These are phyloP conservation scores for Drepana falcataria DNA, from an alignment of 2,888 invertebrate species.

Conservation along the genomic window DNA sequence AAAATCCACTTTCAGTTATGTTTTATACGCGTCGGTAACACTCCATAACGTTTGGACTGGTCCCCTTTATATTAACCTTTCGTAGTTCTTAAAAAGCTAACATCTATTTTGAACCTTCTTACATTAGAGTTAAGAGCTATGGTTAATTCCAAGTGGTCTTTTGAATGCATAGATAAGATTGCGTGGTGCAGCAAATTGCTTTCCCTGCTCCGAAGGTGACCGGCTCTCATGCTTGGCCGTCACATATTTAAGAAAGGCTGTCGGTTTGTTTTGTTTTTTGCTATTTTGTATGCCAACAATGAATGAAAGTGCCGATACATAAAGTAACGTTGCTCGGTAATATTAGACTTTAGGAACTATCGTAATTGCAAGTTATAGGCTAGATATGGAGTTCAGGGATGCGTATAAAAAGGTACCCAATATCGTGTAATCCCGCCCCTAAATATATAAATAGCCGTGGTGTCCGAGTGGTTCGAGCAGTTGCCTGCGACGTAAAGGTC, in stretches of 20 bases:
- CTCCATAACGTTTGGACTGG: conserved; percentile 38
- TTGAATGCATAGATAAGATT: conserved; percentile 4
- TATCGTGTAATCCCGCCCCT: no score
- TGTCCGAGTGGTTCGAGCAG: no score
- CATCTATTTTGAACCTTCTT: not conserved
- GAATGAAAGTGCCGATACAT: no score
- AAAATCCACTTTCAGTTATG: conserved; percentile 59
- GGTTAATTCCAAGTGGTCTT: not conserved
- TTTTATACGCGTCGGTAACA: conserved; percentile 51
- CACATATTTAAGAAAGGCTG: conserved; percentile 12
- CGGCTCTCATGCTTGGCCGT: conserved; percentile 23
- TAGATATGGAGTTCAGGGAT: no score
- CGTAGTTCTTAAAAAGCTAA: not conserved
- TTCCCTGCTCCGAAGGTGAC: conserved; percentile 26
- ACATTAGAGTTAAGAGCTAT: not conserved
- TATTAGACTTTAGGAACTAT: no score
- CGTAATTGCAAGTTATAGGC: no score
- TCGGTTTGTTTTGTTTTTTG: conserved; percentile 1
- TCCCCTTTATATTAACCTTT: conserved; percentile 15
- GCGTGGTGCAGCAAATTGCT: conserved; percentile 29
- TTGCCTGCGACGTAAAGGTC: no score
- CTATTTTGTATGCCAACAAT: not conserved
- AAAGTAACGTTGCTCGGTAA: no score
- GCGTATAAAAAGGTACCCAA: no score
- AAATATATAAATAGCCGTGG: no score